Conservation (phyloP, 2,797 vertebrate genomes). For the Clarias platycephalus region DNA sequence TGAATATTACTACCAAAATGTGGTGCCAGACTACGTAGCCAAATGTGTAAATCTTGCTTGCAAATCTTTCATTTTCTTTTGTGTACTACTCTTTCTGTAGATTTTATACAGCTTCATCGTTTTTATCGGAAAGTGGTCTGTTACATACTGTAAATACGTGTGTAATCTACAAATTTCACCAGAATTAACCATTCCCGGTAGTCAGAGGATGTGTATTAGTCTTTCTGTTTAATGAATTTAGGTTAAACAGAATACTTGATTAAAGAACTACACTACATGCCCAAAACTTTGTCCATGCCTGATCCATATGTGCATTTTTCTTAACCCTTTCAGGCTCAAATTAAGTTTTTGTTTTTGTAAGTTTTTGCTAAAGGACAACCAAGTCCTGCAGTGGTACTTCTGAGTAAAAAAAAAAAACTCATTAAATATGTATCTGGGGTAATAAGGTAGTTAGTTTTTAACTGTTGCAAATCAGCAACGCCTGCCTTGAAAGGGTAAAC, state of each 20-base stretch:
- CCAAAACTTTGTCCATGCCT: neutral
- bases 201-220: neutral
- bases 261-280: neutral
- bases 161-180: too few relatives aligned
- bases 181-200: neutral
- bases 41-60: neutral
- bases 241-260: neutral
- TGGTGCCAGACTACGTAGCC: neutral
- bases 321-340: too few relatives aligned
- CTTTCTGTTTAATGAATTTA: neutral
- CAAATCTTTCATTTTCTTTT: neutral
- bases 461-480: too few relatives aligned
- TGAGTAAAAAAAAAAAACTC: too few relatives aligned
- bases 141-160: neutral
- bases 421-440: too few relatives aligned
- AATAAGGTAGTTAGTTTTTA: too few relatives aligned
- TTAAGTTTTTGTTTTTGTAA: too few relatives aligned
- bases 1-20: neutral
- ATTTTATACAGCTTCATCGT: neutral
- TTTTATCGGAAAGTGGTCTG: neutral
- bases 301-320: neutral
- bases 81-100: neutral
- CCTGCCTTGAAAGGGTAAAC: too few relatives aligned
- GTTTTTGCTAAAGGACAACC: too few relatives aligned
- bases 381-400: too few relatives aligned